phyloP scores from a whole-genome alignment of 2,888 invertebrate species.

The Calameuta idolon region DNA sequence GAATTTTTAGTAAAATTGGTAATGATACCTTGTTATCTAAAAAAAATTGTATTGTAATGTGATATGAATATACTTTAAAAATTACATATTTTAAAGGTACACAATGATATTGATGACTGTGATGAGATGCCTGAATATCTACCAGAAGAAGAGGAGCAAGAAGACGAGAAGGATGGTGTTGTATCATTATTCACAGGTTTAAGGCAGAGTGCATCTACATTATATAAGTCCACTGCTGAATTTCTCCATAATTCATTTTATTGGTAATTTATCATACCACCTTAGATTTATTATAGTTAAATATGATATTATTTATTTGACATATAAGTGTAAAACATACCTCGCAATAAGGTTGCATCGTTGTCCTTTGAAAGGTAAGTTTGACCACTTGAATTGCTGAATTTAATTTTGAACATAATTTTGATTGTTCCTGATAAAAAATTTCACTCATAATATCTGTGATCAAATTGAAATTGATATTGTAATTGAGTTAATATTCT shows the following conservation, averaged over 20 bases:
- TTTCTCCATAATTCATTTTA: conserved; percentile 64
- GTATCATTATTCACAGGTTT: conserved; percentile 64
- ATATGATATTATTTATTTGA: conserved; percentile 23
- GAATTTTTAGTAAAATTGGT: conserved; percentile 64
- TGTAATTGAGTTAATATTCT: not conserved
- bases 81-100: conserved; percentile 39
- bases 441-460: not conserved
- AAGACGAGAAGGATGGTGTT: conserved; percentile 60
- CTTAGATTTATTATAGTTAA: conserved; percentile 11
- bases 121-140: conserved; percentile 63
- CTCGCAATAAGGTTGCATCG: not conserved
- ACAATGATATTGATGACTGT: conserved; percentile 48
- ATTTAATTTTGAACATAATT: not conserved
- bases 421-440: not conserved
- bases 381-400: not conserved
- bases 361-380: not conserved
- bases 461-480: not conserved
- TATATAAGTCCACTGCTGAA: conserved; percentile 63
- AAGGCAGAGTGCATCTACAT: conserved; percentile 61
- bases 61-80: not conserved
- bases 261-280: conserved; percentile 52
- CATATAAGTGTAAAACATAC: not conserved
- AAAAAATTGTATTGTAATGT: not conserved
- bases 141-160: conserved; percentile 58
- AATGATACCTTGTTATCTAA: conserved; percentile 12